phyloP scores from a whole-genome alignment of 2,797 vertebrate species.

The Syngnathus acus region DNA sequence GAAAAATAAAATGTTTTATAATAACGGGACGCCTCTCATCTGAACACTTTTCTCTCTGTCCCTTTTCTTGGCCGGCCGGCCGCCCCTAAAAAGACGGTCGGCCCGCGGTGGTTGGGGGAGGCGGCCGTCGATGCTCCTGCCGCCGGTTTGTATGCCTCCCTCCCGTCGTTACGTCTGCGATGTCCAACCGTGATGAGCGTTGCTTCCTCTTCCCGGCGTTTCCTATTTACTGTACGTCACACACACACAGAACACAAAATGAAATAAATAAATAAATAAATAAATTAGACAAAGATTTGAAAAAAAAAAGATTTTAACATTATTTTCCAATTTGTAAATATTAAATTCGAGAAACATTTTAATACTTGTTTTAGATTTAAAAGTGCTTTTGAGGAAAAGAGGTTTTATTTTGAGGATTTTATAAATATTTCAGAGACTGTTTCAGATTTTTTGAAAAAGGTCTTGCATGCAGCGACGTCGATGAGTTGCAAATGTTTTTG shows the following conservation, averaged over 20 bases:
- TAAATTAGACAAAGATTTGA: too few species aligned
- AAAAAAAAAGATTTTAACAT: too few species aligned
- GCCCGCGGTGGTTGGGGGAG: conserved; percentile 50
- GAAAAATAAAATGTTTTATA: conserved; percentile 79
- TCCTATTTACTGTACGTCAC: conserved; percentile 70
- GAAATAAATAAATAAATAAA: too few species aligned
- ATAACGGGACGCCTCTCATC: conserved; percentile 61
- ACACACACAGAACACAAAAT: background rate
- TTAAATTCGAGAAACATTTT: too few species aligned
- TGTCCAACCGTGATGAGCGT: conserved; percentile 68
- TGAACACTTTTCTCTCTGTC: conserved; percentile 53
- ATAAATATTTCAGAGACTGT: too few species aligned
- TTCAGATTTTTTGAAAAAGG: too few species aligned
- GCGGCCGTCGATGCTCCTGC: conserved; percentile 10
- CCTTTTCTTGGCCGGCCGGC: conserved; percentile 53
- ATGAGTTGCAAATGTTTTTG: background rate
- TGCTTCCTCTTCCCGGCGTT: conserved; percentile 40
- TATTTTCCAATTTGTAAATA: too few species aligned
- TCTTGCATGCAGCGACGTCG: too few species aligned
- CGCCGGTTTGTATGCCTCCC: background rate
- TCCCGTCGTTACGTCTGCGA: conserved; percentile 42
- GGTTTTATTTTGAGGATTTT: too few species aligned
- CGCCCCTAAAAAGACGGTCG: conserved; percentile 52
- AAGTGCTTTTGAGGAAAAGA: too few species aligned
- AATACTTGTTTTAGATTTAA: too few species aligned